A percentile compares a stretch with the other conserved stretches of the same genome.
Conservation (phyloP, 2,888 invertebrate genomes). For the Drosophila cognata region DNA sequence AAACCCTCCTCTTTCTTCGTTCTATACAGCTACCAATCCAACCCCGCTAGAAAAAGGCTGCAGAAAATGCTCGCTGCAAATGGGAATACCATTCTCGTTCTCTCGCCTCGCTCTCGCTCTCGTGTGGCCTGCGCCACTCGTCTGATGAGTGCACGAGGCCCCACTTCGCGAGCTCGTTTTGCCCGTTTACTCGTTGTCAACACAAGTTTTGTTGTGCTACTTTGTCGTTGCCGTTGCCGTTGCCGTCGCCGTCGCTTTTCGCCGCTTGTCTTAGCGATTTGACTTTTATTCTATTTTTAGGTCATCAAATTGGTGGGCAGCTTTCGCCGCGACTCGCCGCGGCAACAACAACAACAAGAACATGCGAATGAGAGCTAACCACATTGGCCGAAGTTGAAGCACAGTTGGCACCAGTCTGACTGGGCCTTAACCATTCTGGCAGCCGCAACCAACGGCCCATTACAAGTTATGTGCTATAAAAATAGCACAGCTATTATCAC, state of each 20-base stretch:
- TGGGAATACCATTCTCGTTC: conserved; percentile 27
- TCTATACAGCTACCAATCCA: background rate
- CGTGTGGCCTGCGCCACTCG: conserved; percentile 29
- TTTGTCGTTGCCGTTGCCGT: conserved; percentile 42
- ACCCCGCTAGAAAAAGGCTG: conserved; percentile 33
- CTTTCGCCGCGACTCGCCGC: conserved; percentile 39
- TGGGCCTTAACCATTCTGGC: conserved; percentile 57
- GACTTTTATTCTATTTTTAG: conserved; percentile 79
- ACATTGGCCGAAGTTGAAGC: conserved; percentile 28
- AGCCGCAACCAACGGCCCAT: conserved; percentile 27
- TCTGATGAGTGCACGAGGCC: conserved; percentile 26
- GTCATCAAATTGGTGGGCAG: conserved; percentile 73
- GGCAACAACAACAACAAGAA: conserved; percentile 1
- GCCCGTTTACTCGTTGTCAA: conserved; percentile 69
- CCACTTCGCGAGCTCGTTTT: conserved; percentile 5
- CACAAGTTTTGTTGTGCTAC: conserved; percentile 80
- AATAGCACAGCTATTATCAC: conserved; percentile 75
- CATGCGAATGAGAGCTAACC: conserved; percentile 8
- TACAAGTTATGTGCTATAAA: conserved; percentile 53
- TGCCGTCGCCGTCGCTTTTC: conserved; percentile 44
- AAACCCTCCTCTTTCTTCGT: background rate
- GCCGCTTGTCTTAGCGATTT: conserved; percentile 71
- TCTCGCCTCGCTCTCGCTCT: conserved; percentile 32
- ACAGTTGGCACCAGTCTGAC: conserved; percentile 70
- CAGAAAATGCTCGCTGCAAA: conserved; percentile 43